Conservation (phyloP, 2,888 invertebrate species). For the Lepeophtheirus nordmannii region DNA sequence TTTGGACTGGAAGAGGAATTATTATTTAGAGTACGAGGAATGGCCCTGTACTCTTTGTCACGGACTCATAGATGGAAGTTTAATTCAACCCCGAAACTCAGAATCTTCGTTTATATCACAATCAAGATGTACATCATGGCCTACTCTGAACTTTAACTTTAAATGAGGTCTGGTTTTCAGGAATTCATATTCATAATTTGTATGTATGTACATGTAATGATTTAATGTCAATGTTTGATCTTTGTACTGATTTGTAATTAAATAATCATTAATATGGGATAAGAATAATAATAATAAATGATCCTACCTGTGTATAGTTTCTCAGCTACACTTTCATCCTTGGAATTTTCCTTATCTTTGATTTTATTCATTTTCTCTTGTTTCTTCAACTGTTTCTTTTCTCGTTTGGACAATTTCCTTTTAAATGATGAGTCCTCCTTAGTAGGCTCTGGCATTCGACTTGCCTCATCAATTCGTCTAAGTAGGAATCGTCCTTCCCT, state of each 20-base stretch:
- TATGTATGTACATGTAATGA: neutral
- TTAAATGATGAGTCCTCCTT: conserved; percentile 69
- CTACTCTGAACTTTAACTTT: conserved; percentile 4
- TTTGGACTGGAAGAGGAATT: neutral
- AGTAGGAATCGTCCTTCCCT: conserved; percentile 90
- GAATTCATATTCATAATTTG: neutral
- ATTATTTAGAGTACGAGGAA: neutral
- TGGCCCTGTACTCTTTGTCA: conserved; percentile 14
- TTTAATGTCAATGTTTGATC: neutral
- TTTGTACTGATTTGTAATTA: too few relatives aligned
- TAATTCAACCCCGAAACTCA: neutral
- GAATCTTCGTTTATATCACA: neutral
- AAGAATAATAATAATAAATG: neutral
- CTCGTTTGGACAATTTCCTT: conserved; percentile 84
- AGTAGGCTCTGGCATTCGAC: conserved; percentile 34
- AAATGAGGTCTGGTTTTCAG: neutral
- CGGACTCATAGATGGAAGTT: neutral
- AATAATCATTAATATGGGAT: too few relatives aligned
- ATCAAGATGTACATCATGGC: conserved; percentile 12
- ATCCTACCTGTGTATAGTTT: conserved; percentile 66
- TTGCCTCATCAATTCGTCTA: conserved; percentile 31
- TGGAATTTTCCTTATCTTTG: conserved; percentile 31
- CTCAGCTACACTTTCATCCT: conserved; percentile 61
- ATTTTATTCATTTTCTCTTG: conserved; percentile 32
- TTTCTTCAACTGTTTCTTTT: conserved; percentile 93